phyloP scores from a whole-genome alignment of 2,113 vertebrate species.

The Melanerpes aurifrons region DNA sequence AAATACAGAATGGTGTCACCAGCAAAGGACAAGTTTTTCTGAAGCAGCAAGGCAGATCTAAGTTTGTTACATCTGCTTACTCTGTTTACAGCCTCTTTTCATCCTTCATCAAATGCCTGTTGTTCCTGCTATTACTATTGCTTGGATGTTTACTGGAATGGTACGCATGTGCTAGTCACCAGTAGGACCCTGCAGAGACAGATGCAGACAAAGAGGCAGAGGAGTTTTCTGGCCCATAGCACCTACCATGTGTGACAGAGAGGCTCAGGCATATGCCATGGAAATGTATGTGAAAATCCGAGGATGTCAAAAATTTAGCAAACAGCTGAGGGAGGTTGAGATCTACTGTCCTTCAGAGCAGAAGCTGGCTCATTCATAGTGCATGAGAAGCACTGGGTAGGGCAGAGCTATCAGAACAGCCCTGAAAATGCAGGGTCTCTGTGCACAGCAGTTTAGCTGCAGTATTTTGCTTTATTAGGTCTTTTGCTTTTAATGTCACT shows the following conservation, averaged over 20 bases:
- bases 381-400: background rate
- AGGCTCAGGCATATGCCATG: background rate
- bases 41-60: background rate
- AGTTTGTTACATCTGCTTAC: background rate
- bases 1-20: background rate
- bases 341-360: background rate
- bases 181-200: background rate
- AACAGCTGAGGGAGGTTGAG: background rate
- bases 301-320: background rate
- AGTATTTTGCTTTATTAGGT: background rate
- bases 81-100: background rate
- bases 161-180: accelerated
- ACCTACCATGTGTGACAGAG: background rate
- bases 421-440: background rate
- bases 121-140: background rate
- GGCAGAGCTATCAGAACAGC: background rate
- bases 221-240: background rate
- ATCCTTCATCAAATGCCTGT: background rate
- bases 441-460: background rate
- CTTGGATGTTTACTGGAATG: background rate
- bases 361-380: background rate
- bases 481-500: background rate
- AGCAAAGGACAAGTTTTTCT: background rate
- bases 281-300: background rate
- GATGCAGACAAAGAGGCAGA: background rate